Evolutionary conservation across 2,113 vertebrate species (phyloP).

Genomic region (Prunella himalayana): DNA sequence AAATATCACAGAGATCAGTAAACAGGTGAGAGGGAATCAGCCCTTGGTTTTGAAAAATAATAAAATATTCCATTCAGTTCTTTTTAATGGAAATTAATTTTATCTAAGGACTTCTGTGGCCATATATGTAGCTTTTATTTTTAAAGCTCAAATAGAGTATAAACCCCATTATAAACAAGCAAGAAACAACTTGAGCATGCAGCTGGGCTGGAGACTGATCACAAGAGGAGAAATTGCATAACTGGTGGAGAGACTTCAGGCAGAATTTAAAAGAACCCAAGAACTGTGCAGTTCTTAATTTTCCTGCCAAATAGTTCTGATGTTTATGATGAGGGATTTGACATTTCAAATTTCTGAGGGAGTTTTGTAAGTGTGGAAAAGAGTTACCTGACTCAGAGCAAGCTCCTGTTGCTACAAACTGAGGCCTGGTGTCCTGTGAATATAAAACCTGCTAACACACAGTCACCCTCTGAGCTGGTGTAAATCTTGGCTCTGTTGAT

Average conservation of each 20-base stretch:
- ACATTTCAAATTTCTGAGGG: background rate
- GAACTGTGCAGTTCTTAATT: background rate
- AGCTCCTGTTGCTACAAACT: background rate
- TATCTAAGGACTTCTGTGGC: background rate
- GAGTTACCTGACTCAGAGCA: background rate
- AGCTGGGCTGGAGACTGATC: background rate
- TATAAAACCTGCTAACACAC: background rate
- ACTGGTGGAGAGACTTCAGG: background rate
- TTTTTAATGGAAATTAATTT: background rate
- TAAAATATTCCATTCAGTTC: background rate
- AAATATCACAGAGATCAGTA: slow-evolving; percentile 92
- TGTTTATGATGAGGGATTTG: background rate
- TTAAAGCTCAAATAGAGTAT: background rate
- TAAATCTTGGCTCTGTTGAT: background rate
- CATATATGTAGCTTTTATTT: background rate
- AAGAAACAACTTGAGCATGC: background rate
- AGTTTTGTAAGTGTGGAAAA: fast-evolving
- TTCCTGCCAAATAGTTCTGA: background rate
- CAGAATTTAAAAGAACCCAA: background rate
- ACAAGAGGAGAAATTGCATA: background rate
- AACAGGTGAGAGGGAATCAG: slow-evolving; percentile 79
- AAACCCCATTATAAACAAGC: background rate
- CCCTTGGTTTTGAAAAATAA: background rate
- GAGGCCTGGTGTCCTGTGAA: background rate
- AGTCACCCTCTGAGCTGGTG: background rate